Percentiles rank a stretch among this genome's conserved stretches.
phyloP scores from a whole-genome alignment of 2,113 vertebrate species.

The Microcebus murinus region DNA sequence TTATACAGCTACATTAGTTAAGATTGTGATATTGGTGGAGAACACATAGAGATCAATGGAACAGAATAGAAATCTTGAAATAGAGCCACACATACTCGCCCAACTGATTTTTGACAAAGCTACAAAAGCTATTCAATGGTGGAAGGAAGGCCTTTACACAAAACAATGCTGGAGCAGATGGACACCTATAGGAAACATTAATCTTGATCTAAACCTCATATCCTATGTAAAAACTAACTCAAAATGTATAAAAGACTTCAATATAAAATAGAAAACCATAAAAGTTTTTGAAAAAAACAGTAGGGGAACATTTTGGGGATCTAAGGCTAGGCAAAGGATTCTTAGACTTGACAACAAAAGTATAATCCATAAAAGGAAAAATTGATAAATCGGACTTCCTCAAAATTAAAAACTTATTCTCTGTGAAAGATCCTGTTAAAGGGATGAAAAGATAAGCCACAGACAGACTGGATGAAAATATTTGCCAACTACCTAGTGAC shows the following conservation, averaged over 20 bases:
- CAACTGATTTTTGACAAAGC: not conserved
- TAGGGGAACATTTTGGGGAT: not conserved
- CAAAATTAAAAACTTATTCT: not conserved
- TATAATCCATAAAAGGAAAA: not conserved
- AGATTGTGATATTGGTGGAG: not conserved
- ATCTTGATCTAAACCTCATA: not conserved
- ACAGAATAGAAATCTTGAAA: not conserved
- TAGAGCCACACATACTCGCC: not conserved
- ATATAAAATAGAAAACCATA: constrained; percentile 3
- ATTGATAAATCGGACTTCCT: not conserved
- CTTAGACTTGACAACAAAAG: not conserved
- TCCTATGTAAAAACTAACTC: not conserved
- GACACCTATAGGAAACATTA: not conserved
- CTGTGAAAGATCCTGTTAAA: not conserved
- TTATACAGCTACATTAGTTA: not conserved
- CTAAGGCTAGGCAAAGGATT: not conserved
- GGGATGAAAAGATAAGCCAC: not conserved
- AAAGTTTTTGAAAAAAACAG: not conserved
- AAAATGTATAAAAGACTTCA: not conserved
- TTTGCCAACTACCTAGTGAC: not conserved
- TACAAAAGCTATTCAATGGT: not conserved
- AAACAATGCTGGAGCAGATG: not conserved
- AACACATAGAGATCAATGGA: not conserved
- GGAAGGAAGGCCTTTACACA: not conserved
- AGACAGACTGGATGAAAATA: not conserved